Conservation (phyloP, 1,140 invertebrate genomes). For the Aphelenchoides avenae region DNA sequence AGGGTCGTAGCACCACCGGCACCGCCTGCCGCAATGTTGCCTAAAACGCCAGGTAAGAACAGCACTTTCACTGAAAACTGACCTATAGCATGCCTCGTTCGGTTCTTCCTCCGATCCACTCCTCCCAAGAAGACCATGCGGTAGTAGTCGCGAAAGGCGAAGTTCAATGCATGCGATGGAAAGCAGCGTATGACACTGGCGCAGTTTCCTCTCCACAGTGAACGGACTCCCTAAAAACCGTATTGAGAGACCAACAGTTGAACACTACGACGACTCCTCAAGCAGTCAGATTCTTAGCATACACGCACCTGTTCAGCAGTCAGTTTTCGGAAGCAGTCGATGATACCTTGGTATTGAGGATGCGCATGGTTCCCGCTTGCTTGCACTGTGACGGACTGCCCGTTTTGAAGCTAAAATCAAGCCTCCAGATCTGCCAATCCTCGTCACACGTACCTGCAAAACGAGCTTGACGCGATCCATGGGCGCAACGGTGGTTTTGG, state of each 20-base stretch:
- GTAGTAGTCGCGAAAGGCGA: constrained; percentile 49
- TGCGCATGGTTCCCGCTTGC: no score
- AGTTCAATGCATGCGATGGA: constrained; percentile 57
- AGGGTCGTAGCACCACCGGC: constrained; percentile 56
- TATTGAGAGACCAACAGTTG: no score
- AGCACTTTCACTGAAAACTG: constrained; percentile 4
- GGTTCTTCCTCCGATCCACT: constrained; percentile 76
- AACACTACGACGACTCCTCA: no score
- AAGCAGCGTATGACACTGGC: constrained; percentile 52
- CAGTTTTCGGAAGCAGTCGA: constrained; percentile 38
- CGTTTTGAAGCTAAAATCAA: no score
- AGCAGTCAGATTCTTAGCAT: no score
- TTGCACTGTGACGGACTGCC: no score
- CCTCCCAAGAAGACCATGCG: constrained; percentile 62
- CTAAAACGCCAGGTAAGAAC: constrained; percentile 20
- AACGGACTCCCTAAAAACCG: constrained; percentile 48
- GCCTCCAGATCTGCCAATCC: no score
- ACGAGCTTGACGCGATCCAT: constrained; percentile 53
- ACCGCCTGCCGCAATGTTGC: constrained; percentile 57
- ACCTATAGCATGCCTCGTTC: constrained; percentile 76
- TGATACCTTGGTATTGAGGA: constrained; percentile 47
- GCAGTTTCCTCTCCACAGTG: constrained; percentile 56
- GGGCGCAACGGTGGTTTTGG: constrained; percentile 52
- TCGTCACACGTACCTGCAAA: constrained; percentile 67
- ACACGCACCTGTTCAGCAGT: constrained; percentile 24